phyloP scores from a whole-genome alignment of 2,888 invertebrate genomes.

The Papilio demoleus region DNA sequence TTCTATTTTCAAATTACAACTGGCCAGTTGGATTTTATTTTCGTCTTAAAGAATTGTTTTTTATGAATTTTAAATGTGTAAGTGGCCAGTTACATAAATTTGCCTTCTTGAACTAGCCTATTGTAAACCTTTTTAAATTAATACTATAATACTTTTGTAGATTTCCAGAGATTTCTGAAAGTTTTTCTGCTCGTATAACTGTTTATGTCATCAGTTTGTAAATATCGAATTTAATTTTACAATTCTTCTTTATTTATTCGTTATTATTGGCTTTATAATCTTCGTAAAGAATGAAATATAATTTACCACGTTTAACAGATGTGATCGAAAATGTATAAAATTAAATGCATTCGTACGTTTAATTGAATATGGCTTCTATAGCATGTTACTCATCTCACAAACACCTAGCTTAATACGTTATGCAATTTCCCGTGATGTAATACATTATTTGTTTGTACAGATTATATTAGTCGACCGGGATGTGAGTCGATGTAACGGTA shows the following conservation, averaged over 20 bases:
- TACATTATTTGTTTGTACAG: constrained; percentile 15
- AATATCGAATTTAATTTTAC: no score
- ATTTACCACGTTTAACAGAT: no score
- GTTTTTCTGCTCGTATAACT: no score
- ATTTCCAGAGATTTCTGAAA: no score
- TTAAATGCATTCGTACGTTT: not conserved
- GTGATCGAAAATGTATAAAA: not conserved
- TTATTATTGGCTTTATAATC: no score
- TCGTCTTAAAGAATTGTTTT: not conserved
- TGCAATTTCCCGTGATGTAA: constrained; percentile 12
- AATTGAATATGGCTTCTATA: constrained; percentile 10
- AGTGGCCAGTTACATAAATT: not conserved
- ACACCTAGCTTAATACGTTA: constrained; percentile 16
- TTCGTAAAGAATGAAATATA: no score
- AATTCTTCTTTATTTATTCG: no score
- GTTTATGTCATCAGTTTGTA: no score
- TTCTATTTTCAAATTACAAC: not conserved
- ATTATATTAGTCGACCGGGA: constrained; percentile 11
- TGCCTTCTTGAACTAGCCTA: not conserved
- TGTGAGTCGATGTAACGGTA: not conserved
- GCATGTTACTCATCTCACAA: constrained; percentile 5
- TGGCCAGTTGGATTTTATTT: not conserved
- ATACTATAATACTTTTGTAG: no score
- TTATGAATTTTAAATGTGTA: not conserved
- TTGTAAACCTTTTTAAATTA: constrained; percentile 5